Evolutionary conservation across 2,888 invertebrate genomes (phyloP).

Genomic region (Boloria euphrosyne): DNA sequence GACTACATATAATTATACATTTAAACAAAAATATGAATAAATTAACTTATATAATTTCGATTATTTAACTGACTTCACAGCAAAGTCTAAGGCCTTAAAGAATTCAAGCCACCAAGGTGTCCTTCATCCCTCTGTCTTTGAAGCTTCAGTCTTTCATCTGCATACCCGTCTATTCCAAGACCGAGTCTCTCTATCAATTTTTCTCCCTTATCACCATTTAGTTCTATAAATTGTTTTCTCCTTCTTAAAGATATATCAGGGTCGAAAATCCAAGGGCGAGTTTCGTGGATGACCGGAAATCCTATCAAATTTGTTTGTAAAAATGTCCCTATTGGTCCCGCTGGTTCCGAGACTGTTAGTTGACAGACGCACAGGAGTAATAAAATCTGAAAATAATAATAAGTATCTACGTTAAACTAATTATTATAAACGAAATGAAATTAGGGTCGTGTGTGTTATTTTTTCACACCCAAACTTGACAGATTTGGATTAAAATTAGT

Average conservation of each 20-base stretch:
- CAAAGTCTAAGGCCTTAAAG: constrained; percentile 30
- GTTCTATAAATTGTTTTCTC: constrained; percentile 81
- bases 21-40: not conserved
- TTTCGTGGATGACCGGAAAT: constrained; percentile 82
- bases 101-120: constrained; percentile 79
- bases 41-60: not conserved
- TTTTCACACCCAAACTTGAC: no score
- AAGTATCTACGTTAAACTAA: not conserved
- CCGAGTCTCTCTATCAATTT: constrained; percentile 85
- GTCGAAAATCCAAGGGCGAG: constrained; percentile 84
- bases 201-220: constrained; percentile 85
- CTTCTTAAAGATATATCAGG: constrained; percentile 84
- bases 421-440: no score
- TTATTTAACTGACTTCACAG: not conserved
- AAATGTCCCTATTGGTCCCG: constrained; percentile 61
- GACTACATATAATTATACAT: not conserved
- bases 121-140: constrained; percentile 82
- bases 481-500: no score
- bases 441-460: no score
- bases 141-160: constrained; percentile 73
- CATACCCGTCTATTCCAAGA: constrained; percentile 84
- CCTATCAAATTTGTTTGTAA: constrained; percentile 82
- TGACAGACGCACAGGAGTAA: constrained; percentile 52
- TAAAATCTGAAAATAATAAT: constrained; percentile 54
- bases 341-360: constrained; percentile 47